Base-by-base conservation (phyloP, 2,113 vertebrate species). In the Sminthopsis crassicaudata region DNA sequence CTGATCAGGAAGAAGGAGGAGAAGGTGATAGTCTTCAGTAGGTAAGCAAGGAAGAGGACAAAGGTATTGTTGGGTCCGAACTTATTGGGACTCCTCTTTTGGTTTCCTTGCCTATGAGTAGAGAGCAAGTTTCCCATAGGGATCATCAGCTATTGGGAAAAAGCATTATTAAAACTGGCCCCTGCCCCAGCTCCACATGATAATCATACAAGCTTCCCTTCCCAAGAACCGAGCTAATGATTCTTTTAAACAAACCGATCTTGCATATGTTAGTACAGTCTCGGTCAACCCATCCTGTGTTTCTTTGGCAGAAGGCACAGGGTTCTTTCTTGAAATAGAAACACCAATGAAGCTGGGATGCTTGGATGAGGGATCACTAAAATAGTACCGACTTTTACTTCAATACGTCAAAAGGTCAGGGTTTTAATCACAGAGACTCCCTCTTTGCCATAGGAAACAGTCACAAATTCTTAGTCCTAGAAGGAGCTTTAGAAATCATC, bases 231-330 rank as follows among this genome's bases (percentile, higher is more conserved):
- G 22, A n/a, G 36, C 36, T 19, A 76, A 95, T 22, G 94, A 91
- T 48, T 94, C 94, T 76, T 92, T 90, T 95, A 98, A 96, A 96
- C 97, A 97, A 97, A 97, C 96, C 95, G 95, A 46, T 42, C 91
- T 84, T 94, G 91, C 94, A 95, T 96, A 95, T 96, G 97, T n/a
- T 96, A 88, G 84, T 89, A 94, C 57, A 92, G 53, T 93, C 90
- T 48, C 88, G 67, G 76, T 93, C 89, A 30, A n/a, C 36, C 16
- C 67, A 76, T n/a, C 14, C 5, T 76, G 14, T 22, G 1, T 76
- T 76, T 76, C 36, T 36, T n/a, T 12, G 5, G 36, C 67, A 76
- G 67, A n/a, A n/a, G 36, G 67, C 0, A 76, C 67, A 76, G 36
- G 36, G 30, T n/a, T 76, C 36, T 22, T 76, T 76, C 36, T n/a